Conservation (phyloP, 2,888 invertebrate genomes). For the Dermolepida albohirtum region DNA sequence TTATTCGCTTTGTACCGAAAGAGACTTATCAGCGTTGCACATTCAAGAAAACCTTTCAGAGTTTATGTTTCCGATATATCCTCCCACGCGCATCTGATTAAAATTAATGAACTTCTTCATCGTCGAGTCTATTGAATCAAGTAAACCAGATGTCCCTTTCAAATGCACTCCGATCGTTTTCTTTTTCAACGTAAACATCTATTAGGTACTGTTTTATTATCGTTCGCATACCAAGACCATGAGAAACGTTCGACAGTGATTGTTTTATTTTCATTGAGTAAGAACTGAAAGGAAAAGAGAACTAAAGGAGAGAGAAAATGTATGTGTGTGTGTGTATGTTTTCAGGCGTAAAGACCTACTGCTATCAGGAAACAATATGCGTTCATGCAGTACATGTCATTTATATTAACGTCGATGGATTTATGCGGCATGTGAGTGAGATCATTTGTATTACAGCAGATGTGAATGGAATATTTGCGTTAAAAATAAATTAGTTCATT, state of each 20-base stretch:
- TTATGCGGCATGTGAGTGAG: constrained; percentile 5
- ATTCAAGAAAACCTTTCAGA: constrained; percentile 15
- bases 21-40: constrained; percentile 12
- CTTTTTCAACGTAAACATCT: constrained; percentile 17
- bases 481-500: constrained; percentile 20
- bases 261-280: constrained; percentile 10
- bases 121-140: constrained; percentile 18
- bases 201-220: constrained; percentile 23
- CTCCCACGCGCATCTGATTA: constrained; percentile 24
- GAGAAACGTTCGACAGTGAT: constrained; percentile 18
- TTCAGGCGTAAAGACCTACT: background rate
- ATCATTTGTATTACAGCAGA: constrained; percentile 3
- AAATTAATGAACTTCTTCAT: constrained; percentile 30
- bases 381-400: constrained; percentile 9
- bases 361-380: constrained; percentile 5
- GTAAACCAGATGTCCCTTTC: constrained; percentile 21
- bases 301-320: background rate
- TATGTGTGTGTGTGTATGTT: background rate
- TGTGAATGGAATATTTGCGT: constrained; percentile 21
- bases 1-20: constrained; percentile 15
- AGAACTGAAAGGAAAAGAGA: background rate
- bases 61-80: constrained; percentile 26
- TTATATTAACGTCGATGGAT: constrained; percentile 11
- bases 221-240: constrained; percentile 12
- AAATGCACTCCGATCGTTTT: constrained; percentile 6